Percentiles rank a stretch among this genome's conserved stretches.
Conservation (phyloP, 2,888 invertebrate species). For the Mythimna pallens region DNA sequence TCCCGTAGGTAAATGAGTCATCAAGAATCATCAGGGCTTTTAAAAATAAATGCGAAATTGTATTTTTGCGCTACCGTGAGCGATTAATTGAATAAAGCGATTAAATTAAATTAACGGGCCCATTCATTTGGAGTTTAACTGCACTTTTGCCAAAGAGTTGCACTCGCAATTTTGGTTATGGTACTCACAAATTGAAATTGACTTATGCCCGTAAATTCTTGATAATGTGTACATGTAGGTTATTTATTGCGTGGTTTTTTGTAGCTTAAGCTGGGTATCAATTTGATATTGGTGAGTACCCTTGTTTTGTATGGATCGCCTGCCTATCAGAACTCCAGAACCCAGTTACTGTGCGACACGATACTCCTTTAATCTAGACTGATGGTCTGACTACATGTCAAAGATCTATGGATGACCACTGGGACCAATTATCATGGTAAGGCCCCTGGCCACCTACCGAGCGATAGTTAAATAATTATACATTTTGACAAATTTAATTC, state of each 20-base stretch:
- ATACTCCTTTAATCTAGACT: no score
- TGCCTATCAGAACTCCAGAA: no score
- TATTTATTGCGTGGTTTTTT: constrained; percentile 13
- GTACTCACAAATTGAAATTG: constrained; percentile 59
- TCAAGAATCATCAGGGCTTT: constrained; percentile 54
- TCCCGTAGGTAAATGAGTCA: constrained; percentile 55
- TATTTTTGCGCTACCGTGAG: constrained; percentile 57
- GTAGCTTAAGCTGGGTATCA: background rate
- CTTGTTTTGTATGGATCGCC: no score
- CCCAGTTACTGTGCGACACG: no score
- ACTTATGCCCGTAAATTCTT: constrained; percentile 57
- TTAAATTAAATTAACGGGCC: constrained; percentile 66
- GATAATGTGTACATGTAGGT: constrained; percentile 3
- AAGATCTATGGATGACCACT: no score
- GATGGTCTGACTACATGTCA: no score
- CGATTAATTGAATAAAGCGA: constrained; percentile 68
- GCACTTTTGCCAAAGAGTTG: constrained; percentile 58
- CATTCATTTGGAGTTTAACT: constrained; percentile 67
- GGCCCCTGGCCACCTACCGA: no score
- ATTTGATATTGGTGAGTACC: background rate
- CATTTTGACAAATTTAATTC: no score
- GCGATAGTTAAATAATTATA: no score
- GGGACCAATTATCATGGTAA: no score
- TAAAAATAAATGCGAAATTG: constrained; percentile 63
- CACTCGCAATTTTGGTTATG: constrained; percentile 61